These are phyloP conservation scores for Dynastes hyllus DNA, from an alignment of 2,888 invertebrate genomes.

Conservation along the genomic window DNA sequence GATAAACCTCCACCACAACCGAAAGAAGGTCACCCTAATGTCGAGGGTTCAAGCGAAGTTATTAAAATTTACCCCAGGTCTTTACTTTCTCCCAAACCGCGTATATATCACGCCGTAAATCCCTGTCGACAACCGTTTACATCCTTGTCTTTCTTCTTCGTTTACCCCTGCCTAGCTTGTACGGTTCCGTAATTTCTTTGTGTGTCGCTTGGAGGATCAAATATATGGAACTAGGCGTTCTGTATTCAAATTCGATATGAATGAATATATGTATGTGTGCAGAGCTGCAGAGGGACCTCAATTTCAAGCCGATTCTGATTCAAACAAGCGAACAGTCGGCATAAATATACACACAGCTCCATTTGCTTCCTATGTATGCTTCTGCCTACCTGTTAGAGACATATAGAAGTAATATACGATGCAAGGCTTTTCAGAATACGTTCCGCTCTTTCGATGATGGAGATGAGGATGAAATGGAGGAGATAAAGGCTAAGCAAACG, in stretches of 20 bases:
- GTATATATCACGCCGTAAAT: too few relatives aligned
- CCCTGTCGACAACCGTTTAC: too few relatives aligned
- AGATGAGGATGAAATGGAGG: too few relatives aligned
- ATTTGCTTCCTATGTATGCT: background rate
- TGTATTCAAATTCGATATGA: slow-evolving; percentile 35
- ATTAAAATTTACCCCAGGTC: too few relatives aligned
- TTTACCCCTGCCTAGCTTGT: background rate
- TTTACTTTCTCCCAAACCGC: too few relatives aligned
- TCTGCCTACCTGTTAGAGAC: background rate
- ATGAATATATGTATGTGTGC: background rate
- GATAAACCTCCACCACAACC: too few relatives aligned
- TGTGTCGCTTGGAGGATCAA: slow-evolving; percentile 5
- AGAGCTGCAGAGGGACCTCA: background rate
- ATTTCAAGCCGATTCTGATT: slow-evolving; percentile 17
- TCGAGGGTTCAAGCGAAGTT: too few relatives aligned
- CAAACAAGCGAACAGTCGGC: background rate
- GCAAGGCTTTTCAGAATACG: background rate
- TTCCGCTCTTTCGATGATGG: background rate
- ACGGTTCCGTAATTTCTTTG: slow-evolving; percentile 30
- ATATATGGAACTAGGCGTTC: background rate
- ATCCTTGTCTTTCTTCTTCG: background rate
- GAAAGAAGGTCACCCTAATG: too few relatives aligned
- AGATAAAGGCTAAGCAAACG: background rate
- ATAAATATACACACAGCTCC: too few relatives aligned
- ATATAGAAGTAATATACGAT: background rate